Base-by-base conservation (phyloP, 1,140 invertebrate species). In the Bilobella aurantiaca region DNA sequence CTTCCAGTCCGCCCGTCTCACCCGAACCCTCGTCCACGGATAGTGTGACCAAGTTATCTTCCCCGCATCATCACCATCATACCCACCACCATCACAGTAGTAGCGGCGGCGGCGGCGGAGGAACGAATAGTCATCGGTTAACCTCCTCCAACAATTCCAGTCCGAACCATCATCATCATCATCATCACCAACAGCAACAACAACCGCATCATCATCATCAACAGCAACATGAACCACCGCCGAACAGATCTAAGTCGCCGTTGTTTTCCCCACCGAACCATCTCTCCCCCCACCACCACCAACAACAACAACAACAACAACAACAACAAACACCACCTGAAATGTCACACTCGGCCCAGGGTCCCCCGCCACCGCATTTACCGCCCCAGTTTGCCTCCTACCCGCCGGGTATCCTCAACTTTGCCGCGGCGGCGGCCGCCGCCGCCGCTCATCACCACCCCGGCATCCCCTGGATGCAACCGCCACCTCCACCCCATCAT, bases 401-500 rank as follows among this genome's bases (percentile, higher is more conserved):
- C 68, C 68, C 73, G 23, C 60, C 67, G 25, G 64, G 71, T 46
- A 63, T 73, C 49, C 63, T 71, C 8, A 65, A 70, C 56, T 70
- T 72, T 63, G 66, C 70, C 23, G 68, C 70, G 25, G 65, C 63
- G 21, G 68, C 71, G 16, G 67, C 69, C 69, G 58, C 74, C 56
- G 62, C 71, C 66, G 67, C 70, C 62, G 30, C 63, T 66, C 63
- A 73, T 63, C 63, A 69, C 14, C 72, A 66, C 49, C 68, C 27
- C 23, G 73, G 68, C 47, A 72, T 66, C 69, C 49, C 49, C 32
- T 77, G 61, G 75, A 75, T 67, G 71, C 69, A 53, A 73, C 74
- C 81, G 0, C 80, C 81, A 74, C 67, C 57, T 28, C 63, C n/a
- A n/a, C n/a, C n/a, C n/a, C n/a, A 64, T 37, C 67, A 37, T 34